Percentiles rank a stretch among this genome's conserved stretches.
These are phyloP conservation scores for Drosophila neonasuta DNA, from an alignment of 2,888 invertebrate species.

Conservation along the genomic window DNA sequence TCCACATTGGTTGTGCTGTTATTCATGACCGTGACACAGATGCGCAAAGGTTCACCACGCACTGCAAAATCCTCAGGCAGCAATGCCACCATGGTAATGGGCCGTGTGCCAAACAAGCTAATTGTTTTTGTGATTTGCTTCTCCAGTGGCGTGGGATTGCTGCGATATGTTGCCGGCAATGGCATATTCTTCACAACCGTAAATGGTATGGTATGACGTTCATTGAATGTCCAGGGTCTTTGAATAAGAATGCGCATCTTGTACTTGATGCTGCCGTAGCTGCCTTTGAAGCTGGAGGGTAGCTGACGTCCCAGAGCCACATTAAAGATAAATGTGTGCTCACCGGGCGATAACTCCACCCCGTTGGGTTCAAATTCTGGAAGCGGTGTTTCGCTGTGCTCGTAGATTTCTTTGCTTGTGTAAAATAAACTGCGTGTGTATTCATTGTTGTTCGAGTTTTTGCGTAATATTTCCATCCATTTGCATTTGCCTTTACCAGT, in stretches of 20 bases:
- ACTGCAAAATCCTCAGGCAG: slow-evolving; percentile 78
- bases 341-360: slow-evolving; percentile 78
- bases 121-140: slow-evolving; percentile 80
- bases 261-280: slow-evolving; percentile 81
- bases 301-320: slow-evolving; percentile 77
- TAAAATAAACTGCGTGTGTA: slow-evolving; percentile 80
- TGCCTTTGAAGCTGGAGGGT: slow-evolving; percentile 81
- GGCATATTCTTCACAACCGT: slow-evolving; percentile 79
- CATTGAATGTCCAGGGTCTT: slow-evolving; percentile 82
- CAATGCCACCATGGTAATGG: slow-evolving; percentile 79
- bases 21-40: slow-evolving; percentile 81
- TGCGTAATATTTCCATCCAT: slow-evolving; percentile 81
- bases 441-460: slow-evolving; percentile 78
- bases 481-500: slow-evolving; percentile 82
- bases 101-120: slow-evolving; percentile 80
- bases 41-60: slow-evolving; percentile 77
- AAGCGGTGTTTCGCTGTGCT: slow-evolving; percentile 77
- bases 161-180: slow-evolving; percentile 62
- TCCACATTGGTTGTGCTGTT: slow-evolving; percentile 81
- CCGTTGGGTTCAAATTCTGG: slow-evolving; percentile 80
- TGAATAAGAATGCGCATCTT: slow-evolving; percentile 81
- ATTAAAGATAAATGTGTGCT: slow-evolving; percentile 78
- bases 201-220: slow-evolving; percentile 80
- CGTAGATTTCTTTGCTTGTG: slow-evolving; percentile 80
- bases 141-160: slow-evolving; percentile 71